A percentile compares a stretch with the other conserved stretches of the same genome.
Evolutionary conservation across 2,888 invertebrate genomes (phyloP).

Genomic region (Luffia ferchaultella): DNA sequence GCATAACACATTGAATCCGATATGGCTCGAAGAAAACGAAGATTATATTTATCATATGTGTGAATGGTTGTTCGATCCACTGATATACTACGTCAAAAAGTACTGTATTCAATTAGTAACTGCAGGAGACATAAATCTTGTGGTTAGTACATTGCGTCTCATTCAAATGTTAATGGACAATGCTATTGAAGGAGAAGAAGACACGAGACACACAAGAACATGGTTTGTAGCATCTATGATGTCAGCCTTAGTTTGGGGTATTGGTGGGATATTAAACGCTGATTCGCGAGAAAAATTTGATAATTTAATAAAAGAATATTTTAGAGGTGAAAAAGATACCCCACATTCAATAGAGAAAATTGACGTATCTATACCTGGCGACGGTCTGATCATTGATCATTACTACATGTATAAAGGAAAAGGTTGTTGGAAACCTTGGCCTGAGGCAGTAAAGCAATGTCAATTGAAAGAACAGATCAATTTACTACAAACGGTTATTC

Average conservation of each 20-base stretch:
- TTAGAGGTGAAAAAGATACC: slow-evolving; percentile 47
- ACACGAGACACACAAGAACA: slow-evolving; percentile 70
- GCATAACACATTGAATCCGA: slow-evolving; percentile 70
- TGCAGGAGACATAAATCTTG: slow-evolving; percentile 76
- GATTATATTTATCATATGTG: slow-evolving; percentile 70
- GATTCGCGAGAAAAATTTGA: slow-evolving; percentile 76
- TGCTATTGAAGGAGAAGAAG: slow-evolving; percentile 74
- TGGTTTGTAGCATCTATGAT: slow-evolving; percentile 84
- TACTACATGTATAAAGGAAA: slow-evolving; percentile 82
- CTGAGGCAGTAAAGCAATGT: slow-evolving; percentile 71
- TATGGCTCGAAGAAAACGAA: slow-evolving; percentile 70
- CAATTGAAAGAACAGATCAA: slow-evolving; percentile 68
- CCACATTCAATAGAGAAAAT: slow-evolving; percentile 67
- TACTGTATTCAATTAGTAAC: slow-evolving; percentile 70
- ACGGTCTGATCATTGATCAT: slow-evolving; percentile 83
- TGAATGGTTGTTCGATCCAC: slow-evolving; percentile 82
- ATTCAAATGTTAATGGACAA: slow-evolving; percentile 81
- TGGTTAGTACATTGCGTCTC: slow-evolving; percentile 75
- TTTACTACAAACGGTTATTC: slow-evolving; percentile 78
- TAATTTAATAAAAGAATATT: slow-evolving; percentile 63
- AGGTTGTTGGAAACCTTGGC: slow-evolving; percentile 89
- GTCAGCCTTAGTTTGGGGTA: slow-evolving; percentile 82
- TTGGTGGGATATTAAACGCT: slow-evolving; percentile 81
- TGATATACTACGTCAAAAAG: slow-evolving; percentile 75
- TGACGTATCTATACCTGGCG: slow-evolving; percentile 78